Conservation (phyloP, 2,888 invertebrate species). For the Diarsia brunnea region DNA sequence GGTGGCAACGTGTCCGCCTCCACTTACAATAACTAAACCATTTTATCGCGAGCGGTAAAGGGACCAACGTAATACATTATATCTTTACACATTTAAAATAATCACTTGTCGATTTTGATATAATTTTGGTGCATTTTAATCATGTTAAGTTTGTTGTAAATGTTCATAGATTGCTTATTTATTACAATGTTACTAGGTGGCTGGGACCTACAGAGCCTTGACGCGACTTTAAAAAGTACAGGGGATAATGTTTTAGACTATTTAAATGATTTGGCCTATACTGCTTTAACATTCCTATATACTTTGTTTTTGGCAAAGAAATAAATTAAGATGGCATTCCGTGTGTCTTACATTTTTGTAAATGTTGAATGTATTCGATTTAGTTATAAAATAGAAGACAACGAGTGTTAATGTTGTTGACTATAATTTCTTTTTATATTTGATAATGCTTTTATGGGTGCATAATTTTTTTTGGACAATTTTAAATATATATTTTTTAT, state of each 20-base stretch:
- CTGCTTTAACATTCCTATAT: slow-evolving; percentile 51
- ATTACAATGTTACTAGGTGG: slow-evolving; percentile 40
- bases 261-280: not conserved
- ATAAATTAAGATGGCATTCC: slow-evolving; percentile 37
- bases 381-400: slow-evolving; percentile 3
- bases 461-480: slow-evolving; percentile 56
- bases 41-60: slow-evolving; percentile 12
- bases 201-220: slow-evolving; percentile 25
- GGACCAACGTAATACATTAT: slow-evolving; percentile 42
- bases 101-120: slow-evolving; percentile 4
- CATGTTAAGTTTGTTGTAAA: slow-evolving; percentile 52
- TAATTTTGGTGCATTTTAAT: slow-evolving; percentile 44
- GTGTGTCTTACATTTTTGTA: slow-evolving; percentile 1
- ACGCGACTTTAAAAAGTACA: not conserved
- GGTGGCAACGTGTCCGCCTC: slow-evolving; percentile 99
- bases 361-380: slow-evolving; percentile 5
- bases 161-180: slow-evolving; percentile 36
- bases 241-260: not conserved
- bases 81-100: slow-evolving; percentile 9
- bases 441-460: slow-evolving; percentile 48
- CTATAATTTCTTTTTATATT: slow-evolving; percentile 38
- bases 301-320: slow-evolving; percentile 20
- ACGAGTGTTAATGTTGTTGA: slow-evolving; percentile 19
- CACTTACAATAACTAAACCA: slow-evolving; percentile 92
- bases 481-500: slow-evolving; percentile 54